Evolutionary conservation across 2,888 invertebrate species (phyloP).

Genomic region (Bhutanitis thaidina): DNA sequence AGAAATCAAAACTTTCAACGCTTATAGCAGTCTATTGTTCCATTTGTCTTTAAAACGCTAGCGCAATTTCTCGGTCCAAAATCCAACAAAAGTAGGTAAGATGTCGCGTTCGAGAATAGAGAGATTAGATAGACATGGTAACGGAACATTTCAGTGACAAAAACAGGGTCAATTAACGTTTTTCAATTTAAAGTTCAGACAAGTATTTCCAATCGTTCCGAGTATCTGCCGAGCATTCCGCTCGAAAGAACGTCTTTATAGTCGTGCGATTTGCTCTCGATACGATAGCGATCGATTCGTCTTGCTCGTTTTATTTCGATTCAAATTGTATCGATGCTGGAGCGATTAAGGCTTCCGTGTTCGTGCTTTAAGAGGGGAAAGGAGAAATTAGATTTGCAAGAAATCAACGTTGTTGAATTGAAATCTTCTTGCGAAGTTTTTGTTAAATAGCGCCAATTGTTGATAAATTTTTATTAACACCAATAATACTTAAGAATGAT

Average conservation of each 20-base stretch:
- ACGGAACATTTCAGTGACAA: constrained; percentile 61
- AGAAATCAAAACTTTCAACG: constrained; percentile 31
- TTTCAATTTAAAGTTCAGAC: constrained; percentile 59
- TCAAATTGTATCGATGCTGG: constrained; percentile 74
- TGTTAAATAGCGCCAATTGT: neutral
- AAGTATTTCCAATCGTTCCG: constrained; percentile 65
- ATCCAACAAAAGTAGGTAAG: constrained; percentile 43
- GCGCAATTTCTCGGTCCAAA: constrained; percentile 34
- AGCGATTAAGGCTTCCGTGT: constrained; percentile 67
- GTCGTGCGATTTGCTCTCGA: constrained; percentile 72
- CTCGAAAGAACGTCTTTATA: constrained; percentile 68
- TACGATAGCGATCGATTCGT: constrained; percentile 70
- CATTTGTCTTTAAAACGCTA: constrained; percentile 35
- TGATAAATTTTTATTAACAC: too few species aligned
- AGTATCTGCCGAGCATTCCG: constrained; percentile 60
- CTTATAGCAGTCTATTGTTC: constrained; percentile 27
- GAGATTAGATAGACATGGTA: constrained; percentile 56
- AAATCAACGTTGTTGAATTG: too few species aligned
- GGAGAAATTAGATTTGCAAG: constrained; percentile 49
- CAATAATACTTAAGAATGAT: too few species aligned
- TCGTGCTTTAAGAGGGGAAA: constrained; percentile 40
- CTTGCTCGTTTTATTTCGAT: constrained; percentile 70
- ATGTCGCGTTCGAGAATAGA: constrained; percentile 46
- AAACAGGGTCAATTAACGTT: constrained; percentile 74
- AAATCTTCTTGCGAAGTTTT: neutral